Evolutionary conservation across 1,140 invertebrate species (phyloP), one percentile per base, ranked within the genome.

Genomic region (Manduca sexta): DNA sequence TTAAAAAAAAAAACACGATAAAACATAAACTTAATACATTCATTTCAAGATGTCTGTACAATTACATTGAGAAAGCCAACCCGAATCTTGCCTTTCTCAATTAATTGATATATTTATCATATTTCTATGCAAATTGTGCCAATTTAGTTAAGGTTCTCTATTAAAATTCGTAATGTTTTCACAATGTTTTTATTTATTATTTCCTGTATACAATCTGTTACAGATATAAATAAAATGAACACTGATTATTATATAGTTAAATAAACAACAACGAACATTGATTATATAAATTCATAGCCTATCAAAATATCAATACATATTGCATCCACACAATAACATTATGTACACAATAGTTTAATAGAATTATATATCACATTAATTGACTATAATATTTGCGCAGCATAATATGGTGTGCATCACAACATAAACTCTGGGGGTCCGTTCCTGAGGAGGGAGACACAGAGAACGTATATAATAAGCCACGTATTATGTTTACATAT

Each of bases 31-130:
- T 12, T 12, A 34, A 12, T 12, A 34, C 13, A n/a, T 12, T 34
- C 33, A n/a, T 34, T 34, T 12, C 5, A 30, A 26, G 8, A 8
- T 26, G 21, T 3, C 21, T 26, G 21, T 0, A 26, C 74, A 79
- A 84, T 81, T 79, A 60, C 67, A 72, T 84, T 81, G 71, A 80
- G 78, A 81, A 84, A 81, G 65, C 49, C 67, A 82, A 83, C 58
- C 40, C 44, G 0, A 13, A 49, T 51, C 66, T 81, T 82, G 74
- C 52, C 70, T 82, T 82, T 82, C 75, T 82, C 52, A 82, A 84
- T 75, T 45, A 72, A 71, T 84, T 82, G 74, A 41, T 64, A 31
- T 10, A 47, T 48, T 34, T 26, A 18, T 41, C 41, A 39, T 30
- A 12, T 53, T 29, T 26, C 26, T 43, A 53, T 49, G 37, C 41